Base-by-base conservation (phyloP, 2,888 invertebrate species). In the Tiliacea citrago region DNA sequence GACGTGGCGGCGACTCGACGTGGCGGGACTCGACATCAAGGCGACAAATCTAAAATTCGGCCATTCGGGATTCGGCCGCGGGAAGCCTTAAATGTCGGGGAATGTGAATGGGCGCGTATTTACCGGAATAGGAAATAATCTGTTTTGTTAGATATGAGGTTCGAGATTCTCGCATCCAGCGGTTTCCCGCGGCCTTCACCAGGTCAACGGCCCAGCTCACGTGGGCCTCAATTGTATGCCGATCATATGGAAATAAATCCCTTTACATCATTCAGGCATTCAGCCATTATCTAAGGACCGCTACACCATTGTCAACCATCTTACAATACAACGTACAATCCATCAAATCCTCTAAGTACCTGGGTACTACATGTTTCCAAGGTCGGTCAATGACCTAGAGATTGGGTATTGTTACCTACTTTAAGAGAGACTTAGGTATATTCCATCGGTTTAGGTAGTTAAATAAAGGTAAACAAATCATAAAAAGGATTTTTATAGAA, bases 271-370 rank as follows among this genome's bases (percentile, higher is more conserved):
- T n/a, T 79, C 79, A 29, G n/a, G 9, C 42, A 53, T 51, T 53
- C 51, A 58, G 9, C 53, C 39, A 29, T 77, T 63, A 74, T 74
- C 49, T 74, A 58, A 74, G 57, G 51, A 57, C 35, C 35, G 13
- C n/a, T 57, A 55, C 21, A 18, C 42, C 35, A 76, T 80, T 80
- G 80, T 80, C 39, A 45, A 7, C 16, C 18, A 42, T n/a, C 35
- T 51, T 24, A 73, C 79, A 75, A 75, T 72, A 60, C 18, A 79
- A 29, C 73, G 12, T 39, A n/a, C 47, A 79, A 79, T 79, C 29
- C 39, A 75, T 79, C 79, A 75, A 60, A 60, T 60, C 18, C 51
- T 29, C 6, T 13, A 47, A 39, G 79, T 47, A 53, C 18, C 35
- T 16, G 35, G 35, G 8, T 35, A n/a, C 45, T 47, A 51, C 16